Conservation (phyloP, 2,888 invertebrate genomes). For the Drosophila melanocephala region DNA sequence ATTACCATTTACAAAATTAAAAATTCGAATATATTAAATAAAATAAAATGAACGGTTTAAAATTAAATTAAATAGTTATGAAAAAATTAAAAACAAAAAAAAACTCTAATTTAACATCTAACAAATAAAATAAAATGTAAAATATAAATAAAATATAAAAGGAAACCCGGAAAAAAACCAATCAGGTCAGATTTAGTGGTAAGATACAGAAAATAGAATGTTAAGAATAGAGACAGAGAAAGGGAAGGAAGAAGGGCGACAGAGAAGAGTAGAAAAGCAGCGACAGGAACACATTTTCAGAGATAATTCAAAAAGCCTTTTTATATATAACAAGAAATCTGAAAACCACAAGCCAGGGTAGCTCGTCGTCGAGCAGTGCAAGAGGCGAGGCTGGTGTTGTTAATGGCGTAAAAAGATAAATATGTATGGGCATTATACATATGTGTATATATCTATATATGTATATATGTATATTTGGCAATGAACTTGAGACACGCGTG, state of each 20-base stretch:
- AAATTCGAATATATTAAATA: neutral
- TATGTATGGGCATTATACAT: neutral
- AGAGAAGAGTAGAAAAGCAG: neutral
- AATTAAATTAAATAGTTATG: neutral
- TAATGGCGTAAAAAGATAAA: constrained; percentile 34
- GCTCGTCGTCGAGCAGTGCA: neutral
- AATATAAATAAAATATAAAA: neutral
- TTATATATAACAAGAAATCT: no score
- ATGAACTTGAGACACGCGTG: constrained; percentile 84
- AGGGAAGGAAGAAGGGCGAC: neutral
- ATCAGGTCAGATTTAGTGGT: neutral
- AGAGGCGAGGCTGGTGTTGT: neutral
- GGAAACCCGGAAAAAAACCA: neutral
- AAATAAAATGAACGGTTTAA: neutral
- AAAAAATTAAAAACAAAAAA: neutral
- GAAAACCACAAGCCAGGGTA: constrained; percentile 6
- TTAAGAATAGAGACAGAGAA: neutral
- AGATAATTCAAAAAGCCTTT: accelerated
- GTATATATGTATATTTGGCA: constrained; percentile 67
- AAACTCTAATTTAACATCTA: accelerated
- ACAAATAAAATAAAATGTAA: neutral
- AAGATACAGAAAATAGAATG: neutral
- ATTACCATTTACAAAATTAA: neutral
- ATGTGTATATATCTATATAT: constrained; percentile 4
- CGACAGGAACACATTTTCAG: no score